phyloP scores from a whole-genome alignment of 2,797 vertebrate genomes.

The Sebastes dallii region DNA sequence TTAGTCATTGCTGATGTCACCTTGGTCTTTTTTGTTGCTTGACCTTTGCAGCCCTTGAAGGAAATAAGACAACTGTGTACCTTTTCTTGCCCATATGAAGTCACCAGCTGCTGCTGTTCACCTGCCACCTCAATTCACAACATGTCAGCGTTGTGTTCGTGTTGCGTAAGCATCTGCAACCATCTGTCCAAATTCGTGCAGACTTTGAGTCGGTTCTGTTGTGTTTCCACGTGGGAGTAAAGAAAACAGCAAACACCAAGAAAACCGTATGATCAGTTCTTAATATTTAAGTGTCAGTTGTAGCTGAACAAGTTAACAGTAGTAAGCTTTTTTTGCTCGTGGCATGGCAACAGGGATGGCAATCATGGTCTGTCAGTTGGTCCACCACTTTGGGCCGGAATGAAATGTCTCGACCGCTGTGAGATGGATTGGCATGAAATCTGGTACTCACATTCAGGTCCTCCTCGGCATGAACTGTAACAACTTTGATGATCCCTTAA shows the following conservation, averaged over 20 bases:
- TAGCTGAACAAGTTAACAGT: not conserved
- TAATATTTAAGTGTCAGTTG: not conserved
- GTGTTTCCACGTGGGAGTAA: not conserved
- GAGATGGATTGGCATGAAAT: no score
- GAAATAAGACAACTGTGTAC: not conserved
- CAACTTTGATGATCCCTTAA: no score
- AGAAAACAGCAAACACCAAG: constrained; percentile 7
- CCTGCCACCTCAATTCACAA: constrained; percentile 14
- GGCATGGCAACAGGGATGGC: no score
- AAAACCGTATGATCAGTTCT: not conserved
- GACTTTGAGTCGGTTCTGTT: constrained; percentile 19
- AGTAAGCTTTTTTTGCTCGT: no score
- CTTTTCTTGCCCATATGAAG: not conserved
- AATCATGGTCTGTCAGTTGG: no score
- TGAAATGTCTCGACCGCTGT: accelerated
- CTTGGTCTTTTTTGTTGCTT: not conserved
- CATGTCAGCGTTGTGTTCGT: constrained; percentile 6
- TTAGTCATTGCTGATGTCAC: not conserved
- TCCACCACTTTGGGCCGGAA: not conserved
- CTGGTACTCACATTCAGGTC: no score
- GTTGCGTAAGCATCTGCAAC: constrained; percentile 38
- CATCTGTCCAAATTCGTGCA: constrained; percentile 27
- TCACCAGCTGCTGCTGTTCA: constrained; percentile 32
- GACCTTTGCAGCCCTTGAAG: not conserved
- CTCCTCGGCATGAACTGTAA: no score